Base-by-base conservation (phyloP, 2,797 vertebrate species). In the Brotogeris chrysoptera region DNA sequence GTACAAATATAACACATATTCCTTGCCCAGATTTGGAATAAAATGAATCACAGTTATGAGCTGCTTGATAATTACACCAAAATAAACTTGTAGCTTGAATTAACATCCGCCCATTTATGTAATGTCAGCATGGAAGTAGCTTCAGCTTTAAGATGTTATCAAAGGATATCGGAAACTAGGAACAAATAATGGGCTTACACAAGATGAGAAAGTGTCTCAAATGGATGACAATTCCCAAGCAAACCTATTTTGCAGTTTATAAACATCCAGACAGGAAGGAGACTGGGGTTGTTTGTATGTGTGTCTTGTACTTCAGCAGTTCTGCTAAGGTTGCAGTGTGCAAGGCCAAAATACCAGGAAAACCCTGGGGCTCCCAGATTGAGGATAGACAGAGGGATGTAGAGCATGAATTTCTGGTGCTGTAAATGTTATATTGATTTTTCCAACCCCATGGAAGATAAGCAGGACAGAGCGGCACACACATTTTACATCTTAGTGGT, bases 401-500 rank as follows among this genome's bases (percentile, higher is more conserved):
- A 13, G 19, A 73, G 2, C 6, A 18, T n/a, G 16, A 24, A n/a
- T 70, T 91, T 73, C 11, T 82, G 59, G 16, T 34, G 59, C 34
- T 69, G 13, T 47, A 86, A 82, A 59, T 4, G 4, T 41, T 68
- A 49, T 13, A 5, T 1, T 19, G 59, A 16, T 71, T 72, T 78
- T 53, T 80, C 43, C 87, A 34, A 2, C 4, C 14, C 10, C 10
- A 0, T 5, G 20, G 10, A 4, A 60, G 39, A 72, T 30, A 34
- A 90, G 38, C 17, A 73, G 65, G 11, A 41, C 0, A 4, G 16
- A 60, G 34, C 0, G 0, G 28, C 11, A 17, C 2, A 16, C 1
- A 1, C 1, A 0, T 43, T 90, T 65, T 32, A 44, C 46, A 47
- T 44, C 36, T 69, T 70, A 72, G 19, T 15, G 55, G 39, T 1